Conservation (phyloP, 2,113 vertebrate genomes). For the Muntiacus muntjak region DNA sequence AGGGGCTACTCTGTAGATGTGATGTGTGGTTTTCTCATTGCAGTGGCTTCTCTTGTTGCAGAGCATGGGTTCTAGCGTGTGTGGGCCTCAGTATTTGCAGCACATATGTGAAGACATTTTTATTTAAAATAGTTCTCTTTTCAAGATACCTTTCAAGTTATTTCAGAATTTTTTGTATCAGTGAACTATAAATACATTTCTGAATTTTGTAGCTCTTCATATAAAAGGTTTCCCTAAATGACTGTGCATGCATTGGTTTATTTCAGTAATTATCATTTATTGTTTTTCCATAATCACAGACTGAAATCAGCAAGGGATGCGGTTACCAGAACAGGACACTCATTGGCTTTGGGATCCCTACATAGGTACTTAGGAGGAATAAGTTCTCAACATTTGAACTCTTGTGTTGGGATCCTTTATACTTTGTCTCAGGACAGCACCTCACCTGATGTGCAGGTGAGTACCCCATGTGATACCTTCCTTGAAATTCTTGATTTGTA, state of each 20-base stretch:
- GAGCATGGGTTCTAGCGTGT: not conserved
- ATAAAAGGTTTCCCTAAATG: not conserved
- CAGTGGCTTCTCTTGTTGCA: not conserved
- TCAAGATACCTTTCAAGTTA: not conserved
- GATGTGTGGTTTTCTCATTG: not conserved
- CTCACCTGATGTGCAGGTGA: conserved; percentile 96
- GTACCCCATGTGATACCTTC: not conserved
- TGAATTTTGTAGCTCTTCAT: conserved; percentile 29
- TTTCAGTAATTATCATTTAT: conserved; percentile 36
- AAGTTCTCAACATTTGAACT: conserved; percentile 88
- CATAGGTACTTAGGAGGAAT: conserved; percentile 90
- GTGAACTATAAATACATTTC: not conserved
- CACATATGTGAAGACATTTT: not conserved
- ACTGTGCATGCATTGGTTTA: not conserved
- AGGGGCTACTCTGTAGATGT: not conserved
- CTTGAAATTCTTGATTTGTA: conserved; percentile 43
- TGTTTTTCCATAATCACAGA: conserved; percentile 78
- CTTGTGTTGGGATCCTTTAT: conserved; percentile 91
- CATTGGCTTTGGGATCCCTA: conserved; percentile 90
- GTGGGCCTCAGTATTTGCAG: not conserved
- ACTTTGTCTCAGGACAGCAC: conserved; percentile 94
- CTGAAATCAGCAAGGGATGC: conserved; percentile 91
- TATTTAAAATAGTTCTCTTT: conserved; percentile 1
- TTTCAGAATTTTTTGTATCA: conserved; percentile 24
- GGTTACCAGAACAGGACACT: conserved; percentile 89